Base-by-base conservation (phyloP, 2,888 invertebrate genomes). In the Corbicula japonica region DNA sequence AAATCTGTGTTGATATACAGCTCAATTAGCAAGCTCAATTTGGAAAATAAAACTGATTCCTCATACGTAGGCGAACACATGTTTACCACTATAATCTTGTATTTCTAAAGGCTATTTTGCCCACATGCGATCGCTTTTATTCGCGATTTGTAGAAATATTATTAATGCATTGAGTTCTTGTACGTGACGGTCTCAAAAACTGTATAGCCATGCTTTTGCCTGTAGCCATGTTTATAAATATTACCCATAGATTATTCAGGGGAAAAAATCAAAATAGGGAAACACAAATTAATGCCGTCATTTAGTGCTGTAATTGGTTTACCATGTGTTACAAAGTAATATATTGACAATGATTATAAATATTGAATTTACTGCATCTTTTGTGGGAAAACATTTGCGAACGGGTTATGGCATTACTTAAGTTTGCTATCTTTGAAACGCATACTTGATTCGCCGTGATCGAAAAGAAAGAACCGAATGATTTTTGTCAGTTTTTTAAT, bases 261-360 rank as follows among this genome's bases (percentile, higher is more conserved):
- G 48, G 21, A 15, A 61, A 38, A 61, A 12, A 50, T 38, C 28
- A 8, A 35, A 66, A 66, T 18, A 32, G 38, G 54, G 44, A 54
- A 66, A 54, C n/a, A 38, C 12, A n/a, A 52, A 41, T 28, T 28
- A 44, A 61, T 34, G 48, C 18, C 5, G 18, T 28, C 34, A 32
- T 32, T 30, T 41, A 52, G n/a, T 30, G 34, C 28, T 52, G 34
- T 65, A 66, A 72, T 76, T 63, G 54, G 52, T 46, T 61, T 50
- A 66, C 60, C 72, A 77, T 68, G 58, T 77, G 72, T 72, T 63
- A 66, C 69, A 50, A 58, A 12, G 48, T 52, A n/a, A n/a, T n/a
- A 35, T 30, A 35, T 34, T 21, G 58, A 35, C 34, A 38, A 28
- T 30, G 46, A 1, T n/a, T 52, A 65, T 32, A 50, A 50, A 65